A percentile compares a stretch with the other conserved stretches of the same genome.
phyloP scores from a whole-genome alignment of 2,797 vertebrate genomes.

The Siniperca obscura region DNA sequence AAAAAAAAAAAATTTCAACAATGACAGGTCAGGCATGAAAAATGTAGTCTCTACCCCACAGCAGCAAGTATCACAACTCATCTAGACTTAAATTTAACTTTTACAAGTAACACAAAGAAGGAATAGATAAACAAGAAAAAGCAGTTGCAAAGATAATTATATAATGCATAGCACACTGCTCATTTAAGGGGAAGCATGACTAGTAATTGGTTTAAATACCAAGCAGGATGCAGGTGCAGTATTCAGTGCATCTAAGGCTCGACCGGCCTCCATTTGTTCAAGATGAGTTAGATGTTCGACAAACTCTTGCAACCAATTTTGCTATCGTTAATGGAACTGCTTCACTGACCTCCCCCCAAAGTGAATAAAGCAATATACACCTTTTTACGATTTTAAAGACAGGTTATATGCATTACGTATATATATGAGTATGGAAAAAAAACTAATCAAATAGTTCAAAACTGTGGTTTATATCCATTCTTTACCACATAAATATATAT shows the following conservation, averaged over 20 bases:
- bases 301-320: conserved; percentile 89
- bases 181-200: conserved; percentile 94
- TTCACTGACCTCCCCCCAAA: conserved; percentile 90
- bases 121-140: conserved; percentile 86
- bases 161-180: conserved; percentile 98
- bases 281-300: conserved; percentile 87
- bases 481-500: conserved; percentile 97
- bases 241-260: conserved; percentile 90
- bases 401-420: conserved; percentile 95
- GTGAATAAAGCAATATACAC: conserved; percentile 96
- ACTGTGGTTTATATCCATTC: conserved; percentile 94
- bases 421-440: conserved; percentile 88
- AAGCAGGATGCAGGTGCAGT: conserved; percentile 91
- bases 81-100: conserved; percentile 91
- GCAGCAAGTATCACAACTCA: conserved; percentile 95
- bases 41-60: conserved; percentile 85
- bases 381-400: conserved; percentile 89
- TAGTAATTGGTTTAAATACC: conserved; percentile 89
- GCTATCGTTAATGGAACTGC: conserved; percentile 88
- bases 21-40: conserved; percentile 71
- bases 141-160: conserved; percentile 92
- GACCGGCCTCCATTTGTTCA: conserved; percentile 82
- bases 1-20: conserved; percentile 34
- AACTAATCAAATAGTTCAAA: conserved; percentile 93
- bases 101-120: conserved; percentile 81